Conservation (phyloP, 1,140 invertebrate species). For the Zaprionus africanus region DNA sequence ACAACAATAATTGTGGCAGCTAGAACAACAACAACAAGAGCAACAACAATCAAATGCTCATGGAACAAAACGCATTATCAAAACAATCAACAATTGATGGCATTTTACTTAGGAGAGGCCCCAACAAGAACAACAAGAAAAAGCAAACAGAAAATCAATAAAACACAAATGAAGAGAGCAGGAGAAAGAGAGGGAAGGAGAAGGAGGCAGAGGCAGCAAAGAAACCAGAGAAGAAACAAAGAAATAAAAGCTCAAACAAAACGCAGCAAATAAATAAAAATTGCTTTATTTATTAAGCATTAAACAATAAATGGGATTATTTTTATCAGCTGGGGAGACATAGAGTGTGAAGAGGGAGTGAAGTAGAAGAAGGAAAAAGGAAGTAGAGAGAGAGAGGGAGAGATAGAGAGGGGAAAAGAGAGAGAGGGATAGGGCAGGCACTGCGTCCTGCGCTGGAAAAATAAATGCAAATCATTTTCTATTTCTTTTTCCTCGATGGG, state of each 20-base stretch:
- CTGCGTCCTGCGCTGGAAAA: conserved; percentile 45
- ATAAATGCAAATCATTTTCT: conserved; percentile 80
- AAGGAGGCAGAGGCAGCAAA: no score
- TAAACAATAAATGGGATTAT: conserved; percentile 83
- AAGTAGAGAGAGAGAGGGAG: neutral
- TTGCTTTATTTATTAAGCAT: conserved; percentile 84
- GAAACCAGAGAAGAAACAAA: neutral
- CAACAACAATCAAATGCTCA: conserved; percentile 26
- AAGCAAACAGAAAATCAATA: conserved; percentile 46
- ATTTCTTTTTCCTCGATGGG: conserved; percentile 42
- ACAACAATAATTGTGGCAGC: neutral
- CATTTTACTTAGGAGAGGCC: conserved; percentile 62
- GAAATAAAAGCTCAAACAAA: conserved; percentile 49
- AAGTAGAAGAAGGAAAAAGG: neutral
- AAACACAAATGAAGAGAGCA: conserved; percentile 53
- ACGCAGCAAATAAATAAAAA: conserved; percentile 78
- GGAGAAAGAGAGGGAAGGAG: neutral
- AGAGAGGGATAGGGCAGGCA: conserved; percentile 1
- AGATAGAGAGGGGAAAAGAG: neutral
- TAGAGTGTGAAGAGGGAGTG: neutral
- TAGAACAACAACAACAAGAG: conserved; percentile 15
- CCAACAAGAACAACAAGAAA: conserved; percentile 22
- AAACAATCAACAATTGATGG: conserved; percentile 82
- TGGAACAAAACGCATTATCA: conserved; percentile 61
- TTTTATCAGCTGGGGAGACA: conserved; percentile 60